Percentiles rank a stretch among this genome's conserved stretches.
Conservation (phyloP, 2,797 vertebrate genomes). For the Bryconaethiops microstoma region DNA sequence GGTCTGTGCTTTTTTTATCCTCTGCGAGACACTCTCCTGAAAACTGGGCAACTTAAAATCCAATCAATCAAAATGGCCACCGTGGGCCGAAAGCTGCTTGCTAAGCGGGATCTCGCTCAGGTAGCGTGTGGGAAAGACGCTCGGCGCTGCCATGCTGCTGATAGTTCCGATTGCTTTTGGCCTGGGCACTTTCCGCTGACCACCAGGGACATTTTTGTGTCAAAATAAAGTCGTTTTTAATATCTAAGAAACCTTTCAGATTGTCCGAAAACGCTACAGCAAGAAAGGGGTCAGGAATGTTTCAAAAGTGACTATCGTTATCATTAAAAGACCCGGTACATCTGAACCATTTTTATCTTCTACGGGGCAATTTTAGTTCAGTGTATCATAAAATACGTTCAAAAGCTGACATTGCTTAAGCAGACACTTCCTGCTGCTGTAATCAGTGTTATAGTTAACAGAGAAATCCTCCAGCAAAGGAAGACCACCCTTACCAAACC, state of each 20-base stretch:
- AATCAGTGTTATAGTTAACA: background rate
- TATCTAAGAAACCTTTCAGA: slow-evolving; percentile 37
- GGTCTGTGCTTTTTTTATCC: slow-evolving; percentile 62
- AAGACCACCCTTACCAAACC: background rate
- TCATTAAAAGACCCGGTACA: slow-evolving; percentile 11
- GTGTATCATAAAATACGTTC: background rate
- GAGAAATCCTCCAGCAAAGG: background rate
- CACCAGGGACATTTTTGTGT: slow-evolving; percentile 51
- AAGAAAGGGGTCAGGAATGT: background rate
- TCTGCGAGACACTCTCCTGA: slow-evolving; percentile 48
- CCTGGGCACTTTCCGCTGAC: slow-evolving; percentile 35
- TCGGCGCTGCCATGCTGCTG: slow-evolving; percentile 48
- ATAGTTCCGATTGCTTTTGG: slow-evolving; percentile 59
- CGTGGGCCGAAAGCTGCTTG: slow-evolving; percentile 48
- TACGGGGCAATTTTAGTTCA: slow-evolving; percentile 2
- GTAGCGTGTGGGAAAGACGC: slow-evolving; percentile 48
- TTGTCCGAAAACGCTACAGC: slow-evolving; percentile 23
- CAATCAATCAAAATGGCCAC: slow-evolving; percentile 62
- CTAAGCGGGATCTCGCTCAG: slow-evolving; percentile 60
- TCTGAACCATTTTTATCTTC: background rate
- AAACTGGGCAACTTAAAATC: slow-evolving; percentile 55
- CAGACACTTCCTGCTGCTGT: background rate
- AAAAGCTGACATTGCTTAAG: background rate
- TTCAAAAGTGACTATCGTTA: background rate
- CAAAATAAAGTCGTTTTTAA: slow-evolving; percentile 41